These are phyloP conservation scores for Rhamphomyia laevipes DNA, from an alignment of 2,888 invertebrate species.

Conservation along the genomic window DNA sequence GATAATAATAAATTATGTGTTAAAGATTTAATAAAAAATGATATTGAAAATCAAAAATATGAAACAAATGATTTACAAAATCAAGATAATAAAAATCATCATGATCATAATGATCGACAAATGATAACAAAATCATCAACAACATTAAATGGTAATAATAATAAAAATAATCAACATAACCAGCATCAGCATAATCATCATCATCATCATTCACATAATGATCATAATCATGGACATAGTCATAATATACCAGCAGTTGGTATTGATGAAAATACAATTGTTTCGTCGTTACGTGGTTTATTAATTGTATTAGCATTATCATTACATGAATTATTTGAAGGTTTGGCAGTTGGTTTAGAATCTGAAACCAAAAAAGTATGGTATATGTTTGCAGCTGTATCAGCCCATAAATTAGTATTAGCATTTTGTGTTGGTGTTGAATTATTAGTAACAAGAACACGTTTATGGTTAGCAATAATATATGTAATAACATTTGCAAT, in stretches of 20 bases:
- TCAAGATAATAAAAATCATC: constrained; percentile 2
- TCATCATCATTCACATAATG: constrained; percentile 8
- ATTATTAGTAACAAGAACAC: constrained; percentile 58
- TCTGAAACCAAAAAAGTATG: constrained; percentile 48
- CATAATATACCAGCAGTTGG: constrained; percentile 20
- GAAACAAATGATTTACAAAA: background rate
- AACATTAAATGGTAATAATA: constrained; percentile 8
- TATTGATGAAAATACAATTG: constrained; percentile 30
- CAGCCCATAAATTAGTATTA: constrained; percentile 75
- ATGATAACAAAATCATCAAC: constrained; percentile 4
- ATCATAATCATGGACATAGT: constrained; percentile 18
- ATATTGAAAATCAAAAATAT: constrained; percentile 21
- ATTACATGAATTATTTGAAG: constrained; percentile 78
- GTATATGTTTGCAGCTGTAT: constrained; percentile 75
- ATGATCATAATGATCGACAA: constrained; percentile 4
- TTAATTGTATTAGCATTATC: constrained; percentile 73
- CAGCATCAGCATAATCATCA: constrained; percentile 13
- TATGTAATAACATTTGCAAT: constrained; percentile 67
- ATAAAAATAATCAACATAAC: constrained; percentile 9
- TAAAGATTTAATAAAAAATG: constrained; percentile 23
- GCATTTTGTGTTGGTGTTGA: constrained; percentile 83
- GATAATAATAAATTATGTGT: constrained; percentile 18
- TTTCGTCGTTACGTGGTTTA: constrained; percentile 49
- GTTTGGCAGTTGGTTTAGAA: constrained; percentile 70
- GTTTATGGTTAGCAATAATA: constrained; percentile 45